These are phyloP conservation scores for Meloidogyne hapla DNA, from an alignment of 1,140 invertebrate species.

Conservation along the genomic window DNA sequence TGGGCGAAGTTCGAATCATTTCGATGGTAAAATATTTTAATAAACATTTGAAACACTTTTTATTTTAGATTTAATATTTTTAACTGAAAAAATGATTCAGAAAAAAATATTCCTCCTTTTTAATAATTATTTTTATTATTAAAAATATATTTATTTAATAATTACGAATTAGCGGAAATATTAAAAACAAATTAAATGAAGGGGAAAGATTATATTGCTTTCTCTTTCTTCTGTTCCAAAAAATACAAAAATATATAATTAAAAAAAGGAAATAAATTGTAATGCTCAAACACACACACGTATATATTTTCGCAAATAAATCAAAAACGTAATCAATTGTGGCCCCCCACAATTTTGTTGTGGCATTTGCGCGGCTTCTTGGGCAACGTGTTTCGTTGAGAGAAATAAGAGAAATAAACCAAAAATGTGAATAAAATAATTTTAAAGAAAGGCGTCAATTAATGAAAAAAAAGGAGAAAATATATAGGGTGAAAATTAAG, in stretches of 20 bases:
- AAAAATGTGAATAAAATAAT: not conserved
- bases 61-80: too few relatives aligned
- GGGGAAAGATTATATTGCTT: not conserved
- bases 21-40: too few relatives aligned
- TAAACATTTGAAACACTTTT: too few relatives aligned
- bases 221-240: not conserved
- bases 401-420: not conserved
- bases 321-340: constrained; percentile 3
- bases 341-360: not conserved
- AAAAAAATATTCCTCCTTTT: too few relatives aligned
- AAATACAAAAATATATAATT: not conserved
- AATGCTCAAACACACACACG: not conserved
- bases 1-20: too few relatives aligned
- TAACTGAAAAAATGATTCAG: too few relatives aligned
- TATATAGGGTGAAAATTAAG: not conserved
- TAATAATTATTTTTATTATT: constrained; percentile 6
- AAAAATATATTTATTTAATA: not conserved
- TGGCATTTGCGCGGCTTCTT: not conserved
- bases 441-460: not conserved
- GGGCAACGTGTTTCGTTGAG: not conserved
- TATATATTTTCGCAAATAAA: not conserved
- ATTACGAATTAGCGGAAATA: not conserved
- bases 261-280: not conserved
- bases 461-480: not conserved
- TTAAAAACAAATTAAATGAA: not conserved